phyloP scores from a whole-genome alignment of 2,888 invertebrate species.

The Ormyrus thymus region DNA sequence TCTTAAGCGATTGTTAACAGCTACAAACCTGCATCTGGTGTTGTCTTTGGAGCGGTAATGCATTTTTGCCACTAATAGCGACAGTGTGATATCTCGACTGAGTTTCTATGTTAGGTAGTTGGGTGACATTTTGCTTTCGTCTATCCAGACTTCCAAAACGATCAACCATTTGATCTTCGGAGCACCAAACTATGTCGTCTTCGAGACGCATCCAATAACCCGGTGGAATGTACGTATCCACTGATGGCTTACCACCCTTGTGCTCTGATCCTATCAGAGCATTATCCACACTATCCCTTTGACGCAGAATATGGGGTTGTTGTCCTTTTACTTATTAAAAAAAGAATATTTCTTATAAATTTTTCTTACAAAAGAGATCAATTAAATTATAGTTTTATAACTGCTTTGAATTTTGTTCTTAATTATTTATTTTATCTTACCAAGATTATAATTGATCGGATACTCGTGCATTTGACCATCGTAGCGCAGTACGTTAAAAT shows the following conservation, averaged over 20 bases:
- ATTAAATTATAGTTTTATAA: too few species aligned
- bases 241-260: conserved; percentile 29
- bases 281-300: conserved; percentile 47
- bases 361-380: neutral
- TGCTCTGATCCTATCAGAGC: conserved; percentile 25
- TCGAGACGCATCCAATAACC: conserved; percentile 70
- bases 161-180: conserved; percentile 66
- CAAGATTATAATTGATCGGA: conserved; percentile 59
- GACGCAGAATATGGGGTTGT: conserved; percentile 19
- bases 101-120: conserved; percentile 57
- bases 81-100: conserved; percentile 66
- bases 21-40: conserved; percentile 53
- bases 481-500: conserved; percentile 61
- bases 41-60: conserved; percentile 52
- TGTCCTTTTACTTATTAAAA: conserved; percentile 23
- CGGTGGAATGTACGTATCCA: conserved; percentile 59
- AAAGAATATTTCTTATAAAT: neutral
- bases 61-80: conserved; percentile 57
- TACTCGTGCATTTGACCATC: conserved; percentile 61
- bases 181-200: conserved; percentile 71
- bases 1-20: neutral
- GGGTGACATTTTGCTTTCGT: conserved; percentile 74
- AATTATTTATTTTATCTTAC: conserved; percentile 9
- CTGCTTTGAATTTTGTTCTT: too few species aligned
- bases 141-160: conserved; percentile 80